Percentiles rank a stretch among this genome's conserved stretches.
Evolutionary conservation across 2,888 invertebrate genomes (phyloP).

Genomic region (Tenthredo amoena): DNA sequence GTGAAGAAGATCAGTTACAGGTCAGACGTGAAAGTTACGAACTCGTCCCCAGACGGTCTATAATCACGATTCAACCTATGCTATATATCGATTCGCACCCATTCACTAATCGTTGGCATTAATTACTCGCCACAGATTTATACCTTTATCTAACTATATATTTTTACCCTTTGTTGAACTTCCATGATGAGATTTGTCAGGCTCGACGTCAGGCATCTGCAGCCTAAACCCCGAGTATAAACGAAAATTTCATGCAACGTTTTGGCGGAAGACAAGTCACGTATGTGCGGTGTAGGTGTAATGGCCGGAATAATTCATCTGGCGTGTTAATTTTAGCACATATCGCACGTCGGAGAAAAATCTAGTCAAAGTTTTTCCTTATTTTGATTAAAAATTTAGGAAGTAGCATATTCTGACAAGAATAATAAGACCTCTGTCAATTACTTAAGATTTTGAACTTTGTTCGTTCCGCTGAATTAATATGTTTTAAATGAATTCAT

Average conservation of each 20-base stretch:
- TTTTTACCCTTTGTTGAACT: background rate
- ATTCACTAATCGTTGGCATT: background rate
- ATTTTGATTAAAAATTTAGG: background rate
- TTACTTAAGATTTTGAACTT: background rate
- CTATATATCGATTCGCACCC: background rate
- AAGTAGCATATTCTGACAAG: background rate
- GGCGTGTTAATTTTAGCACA: background rate
- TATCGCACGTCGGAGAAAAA: background rate
- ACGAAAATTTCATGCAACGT: background rate
- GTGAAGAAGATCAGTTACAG: conserved; percentile 31
- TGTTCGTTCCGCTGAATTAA: background rate
- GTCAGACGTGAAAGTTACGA: conserved; percentile 34
- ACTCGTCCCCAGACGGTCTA: background rate
- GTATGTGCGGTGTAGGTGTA: background rate
- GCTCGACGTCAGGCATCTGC: background rate
- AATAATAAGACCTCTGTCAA: background rate
- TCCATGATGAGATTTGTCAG: background rate
- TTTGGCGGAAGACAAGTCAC: background rate
- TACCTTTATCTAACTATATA: background rate
- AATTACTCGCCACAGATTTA: background rate
- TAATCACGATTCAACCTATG: background rate
- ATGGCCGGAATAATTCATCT: background rate
- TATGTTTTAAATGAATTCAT: background rate
- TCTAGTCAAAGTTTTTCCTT: background rate
- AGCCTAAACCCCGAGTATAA: background rate